Evolutionary conservation across 2,113 vertebrate genomes (phyloP).

Genomic region (Argyrosomus japonicus): DNA sequence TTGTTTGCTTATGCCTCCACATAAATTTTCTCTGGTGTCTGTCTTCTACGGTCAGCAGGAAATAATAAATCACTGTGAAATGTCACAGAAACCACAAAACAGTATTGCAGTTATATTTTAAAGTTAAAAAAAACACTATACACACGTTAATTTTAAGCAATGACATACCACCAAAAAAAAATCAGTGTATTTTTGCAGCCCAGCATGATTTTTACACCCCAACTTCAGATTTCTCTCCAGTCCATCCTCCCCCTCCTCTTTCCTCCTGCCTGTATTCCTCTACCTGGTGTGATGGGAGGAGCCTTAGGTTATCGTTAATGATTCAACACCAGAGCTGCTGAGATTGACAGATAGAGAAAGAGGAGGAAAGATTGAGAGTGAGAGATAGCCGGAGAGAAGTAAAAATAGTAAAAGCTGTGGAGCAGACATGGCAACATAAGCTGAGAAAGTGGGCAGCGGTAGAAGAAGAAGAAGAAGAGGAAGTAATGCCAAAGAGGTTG

Average conservation of each 20-base stretch:
- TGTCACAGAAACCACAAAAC: slow-evolving; percentile 2
- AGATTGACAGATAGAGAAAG: slow-evolving; percentile 72
- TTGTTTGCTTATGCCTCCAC: neutral
- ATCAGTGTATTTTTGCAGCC: neutral
- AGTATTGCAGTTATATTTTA: neutral
- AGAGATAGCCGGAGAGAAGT: slow-evolving; percentile 38
- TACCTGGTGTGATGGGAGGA: slow-evolving; percentile 79
- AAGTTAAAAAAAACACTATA: neutral
- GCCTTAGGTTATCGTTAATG: slow-evolving; percentile 79
- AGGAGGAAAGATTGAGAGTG: slow-evolving; percentile 48
- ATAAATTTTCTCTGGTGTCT: neutral
- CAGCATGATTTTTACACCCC: neutral
- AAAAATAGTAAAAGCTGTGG: slow-evolving; percentile 49
- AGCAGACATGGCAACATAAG: slow-evolving; percentile 45
- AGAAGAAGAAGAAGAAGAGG: slow-evolving; percentile 32
- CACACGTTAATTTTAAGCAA: accelerated
- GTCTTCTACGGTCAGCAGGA: neutral
- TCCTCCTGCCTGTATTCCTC: slow-evolving; percentile 34
- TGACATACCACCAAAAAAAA: neutral
- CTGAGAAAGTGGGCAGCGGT: slow-evolving; percentile 38
- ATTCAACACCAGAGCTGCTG: slow-evolving; percentile 72
- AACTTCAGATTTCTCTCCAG: slow-evolving; percentile 10
- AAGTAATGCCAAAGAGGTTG: slow-evolving; percentile 51
- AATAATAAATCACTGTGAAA: neutral
- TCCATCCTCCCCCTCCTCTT: slow-evolving; percentile 18